These are phyloP conservation scores for Meloe dianella DNA, from an alignment of 2,888 invertebrate species.

Conservation along the genomic window DNA sequence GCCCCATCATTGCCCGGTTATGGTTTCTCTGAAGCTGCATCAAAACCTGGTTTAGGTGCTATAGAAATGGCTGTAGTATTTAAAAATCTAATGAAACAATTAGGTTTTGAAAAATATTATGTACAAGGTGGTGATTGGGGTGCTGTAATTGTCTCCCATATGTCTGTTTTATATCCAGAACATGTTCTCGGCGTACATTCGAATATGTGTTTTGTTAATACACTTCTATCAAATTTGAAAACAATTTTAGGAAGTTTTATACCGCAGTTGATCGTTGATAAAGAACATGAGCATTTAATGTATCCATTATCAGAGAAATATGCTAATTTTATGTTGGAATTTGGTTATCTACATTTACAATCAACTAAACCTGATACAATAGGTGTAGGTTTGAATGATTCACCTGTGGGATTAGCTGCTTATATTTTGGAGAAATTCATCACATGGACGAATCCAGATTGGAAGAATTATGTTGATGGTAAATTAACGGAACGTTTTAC, in stretches of 20 bases:
- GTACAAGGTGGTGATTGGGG: conserved; percentile 89
- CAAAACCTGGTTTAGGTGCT: conserved; percentile 67
- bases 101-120: conserved; percentile 72
- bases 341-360: conserved; percentile 77
- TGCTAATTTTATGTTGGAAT: conserved; percentile 60
- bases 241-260: conserved; percentile 61
- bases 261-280: conserved; percentile 65
- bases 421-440: conserved; percentile 91
- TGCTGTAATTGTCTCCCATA: conserved; percentile 64
- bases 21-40: conserved; percentile 58
- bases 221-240: conserved; percentile 53
- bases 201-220: conserved; percentile 60
- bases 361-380: conserved; percentile 89
- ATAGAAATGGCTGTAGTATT: conserved; percentile 66
- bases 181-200: conserved; percentile 65
- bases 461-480: conserved; percentile 66
- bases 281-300: conserved; percentile 60
- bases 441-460: conserved; percentile 69
- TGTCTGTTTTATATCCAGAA: conserved; percentile 70
- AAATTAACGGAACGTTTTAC: conserved; percentile 70
- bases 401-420: conserved; percentile 85
- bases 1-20: conserved; percentile 64
- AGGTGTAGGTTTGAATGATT: conserved; percentile 73
- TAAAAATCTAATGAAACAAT: conserved; percentile 72
- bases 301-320: conserved; percentile 62